Base-by-base conservation (phyloP, 2,797 vertebrate species). In the Tolypeutes matacus region DNA sequence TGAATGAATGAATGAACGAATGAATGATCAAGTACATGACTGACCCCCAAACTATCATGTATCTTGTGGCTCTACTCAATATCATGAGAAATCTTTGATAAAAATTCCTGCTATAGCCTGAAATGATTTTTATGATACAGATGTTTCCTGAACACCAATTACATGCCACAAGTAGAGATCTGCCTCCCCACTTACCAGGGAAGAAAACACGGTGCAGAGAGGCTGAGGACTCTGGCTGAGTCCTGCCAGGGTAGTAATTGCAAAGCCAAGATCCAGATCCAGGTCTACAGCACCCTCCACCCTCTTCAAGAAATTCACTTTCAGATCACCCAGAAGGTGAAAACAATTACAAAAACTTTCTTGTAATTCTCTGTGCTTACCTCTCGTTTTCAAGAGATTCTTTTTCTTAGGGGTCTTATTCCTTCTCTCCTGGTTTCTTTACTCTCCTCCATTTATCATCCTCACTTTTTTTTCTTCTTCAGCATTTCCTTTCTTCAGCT, bases 201-300 rank as follows among this genome's bases (percentile, higher is more conserved):
- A 62, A 13, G 62, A 21, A 91, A 60, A 27, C 29, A 20, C 29
- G 65, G 36, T 56, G 4, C 2, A 17, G n/a, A 58, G 31, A 56
- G 69, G 15, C 4, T 15, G 53, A 96, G 23, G 31, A 14, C 27
- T 9, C 8, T 20, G 27, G 46, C 0, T 11, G 56, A 49, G 46
- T 6, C 2, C 8, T 23, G 75, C 18, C 20, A 5, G 14, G 36
- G 1, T 17, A 31, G 25, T 39, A 51, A 72, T 27, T 4, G 6
- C 9, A 36, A 39, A 39, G 27, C 5, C 15, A 13, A 73, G 51
- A 17, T 29, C 31, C 62, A 18, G 10, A 9, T 4, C 21, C 20
- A 0, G 5, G 20, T 25, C 46, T 25, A 27, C 29, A 4, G 7
- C 56, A 56, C 1, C 2, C 0, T 1, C 5, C 0, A 31, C 5